Base-by-base conservation (phyloP, 2,113 vertebrate species). In the Cyphomyrus plagiostoma region DNA sequence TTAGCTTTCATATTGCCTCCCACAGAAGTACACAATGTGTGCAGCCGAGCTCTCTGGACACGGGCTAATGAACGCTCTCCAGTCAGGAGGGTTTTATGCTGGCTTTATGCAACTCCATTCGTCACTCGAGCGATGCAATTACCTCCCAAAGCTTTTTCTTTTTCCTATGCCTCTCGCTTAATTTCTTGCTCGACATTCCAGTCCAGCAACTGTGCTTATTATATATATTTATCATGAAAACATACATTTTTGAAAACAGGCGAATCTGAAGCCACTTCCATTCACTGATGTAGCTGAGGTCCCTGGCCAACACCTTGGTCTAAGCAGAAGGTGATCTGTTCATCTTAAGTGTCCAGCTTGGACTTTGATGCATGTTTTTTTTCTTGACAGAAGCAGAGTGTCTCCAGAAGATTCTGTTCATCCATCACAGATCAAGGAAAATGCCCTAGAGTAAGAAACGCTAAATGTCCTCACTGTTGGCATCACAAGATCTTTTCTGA, bases 1-100 rank as follows among this genome's bases (percentile, higher is more conserved):
- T 92, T 90, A 92, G 85, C 77, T 35, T 89, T 89, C 84, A 86
- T 89, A 91, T 46, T 53, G 87, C 56, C 88, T 88, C 90, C 89
- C 56, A 56, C 62, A 89, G 91, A 70, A 83, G 26, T 80, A 52
- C 86, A 53, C 8, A 39, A 87, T 85, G 86, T 87, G 56, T 2
- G 74, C 30, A 89, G 74, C 70, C 13, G 52, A 91, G 45, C 46
- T 45, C 86, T 89, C 74, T 82, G 89, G 88, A 90, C 90, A 89
- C 11, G 17, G 90, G 83, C 89, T 91, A 92, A 89, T 91, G 66
- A 91, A 82, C 62, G 3, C 66, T 66, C 91, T 91, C 82, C 45
- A 66, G 86, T 58, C 77, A 52, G 52, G 74, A n/a, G 87, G 50
- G 39, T 84, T 89, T 89, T 83, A 6, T 56, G 82, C 19, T 48